Base-by-base conservation (phyloP, 2,113 vertebrate species). In the Psittacus erithacus region DNA sequence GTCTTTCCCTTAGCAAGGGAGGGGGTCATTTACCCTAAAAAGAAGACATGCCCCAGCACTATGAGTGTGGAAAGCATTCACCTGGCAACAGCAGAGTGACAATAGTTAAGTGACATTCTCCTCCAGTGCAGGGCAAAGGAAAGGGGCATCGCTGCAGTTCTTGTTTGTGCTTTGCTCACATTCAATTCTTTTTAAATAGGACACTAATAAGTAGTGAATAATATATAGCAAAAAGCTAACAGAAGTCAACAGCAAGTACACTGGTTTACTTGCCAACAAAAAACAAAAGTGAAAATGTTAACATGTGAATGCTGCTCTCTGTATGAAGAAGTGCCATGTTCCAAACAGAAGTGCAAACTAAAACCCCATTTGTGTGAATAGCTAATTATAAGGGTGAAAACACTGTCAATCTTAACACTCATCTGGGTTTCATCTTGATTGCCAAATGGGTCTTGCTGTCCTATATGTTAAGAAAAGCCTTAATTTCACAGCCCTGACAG, bases 301-400 rank as follows among this genome's bases (percentile, higher is more conserved):
- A 75, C 90, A 92, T 92, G 82, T 95, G 95, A 95, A 64, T 65
- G 86, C 82, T 86, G 74, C 83, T 96, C 83, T 92, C 77, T 92
- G 90, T 88, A 97, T 73, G 95, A 96, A 95, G 88, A 95, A 91
- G 90, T 96, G 95, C 88, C 86, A 88, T 92, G 80, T 94, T 96
- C 92, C 88, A 94, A 95, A 77, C 80, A 11, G 60, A 96, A 93
- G 90, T 93, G 93, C 92, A 97, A 96, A 96, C 92, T 89, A 86
- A 97, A 95, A 82, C 65, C 93, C 86, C 88, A 84, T 97, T 96
- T 96, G 95, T 92, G 92, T 94, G 95, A 97, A 95, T 82, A 90
- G 70, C 77, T 96, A 96, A 96, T 97, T 97, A 95, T 89, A 89
- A 95, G 93, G 95, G 93, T 94, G 95, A 96, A 96, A 96, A 96